Evolutionary conservation across 2,113 vertebrate species (phyloP), one percentile per base, ranked within the genome.

Genomic region (Bungarus multicinctus): DNA sequence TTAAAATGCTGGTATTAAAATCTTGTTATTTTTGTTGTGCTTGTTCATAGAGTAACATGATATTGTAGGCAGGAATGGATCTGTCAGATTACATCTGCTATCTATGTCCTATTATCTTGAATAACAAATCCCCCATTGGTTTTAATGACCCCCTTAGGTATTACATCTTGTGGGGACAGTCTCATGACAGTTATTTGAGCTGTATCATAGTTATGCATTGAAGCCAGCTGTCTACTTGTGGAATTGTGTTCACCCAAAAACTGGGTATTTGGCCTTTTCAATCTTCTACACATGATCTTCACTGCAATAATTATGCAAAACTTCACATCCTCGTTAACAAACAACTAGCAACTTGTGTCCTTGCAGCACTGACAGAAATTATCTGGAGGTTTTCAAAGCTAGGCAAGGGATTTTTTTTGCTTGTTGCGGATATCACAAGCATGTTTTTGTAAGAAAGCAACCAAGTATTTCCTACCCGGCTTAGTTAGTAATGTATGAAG

Each of bases 1-100:
- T 54, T 91, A 60, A 93, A 93, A 93, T 89, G 54, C 89, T 69
- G 85, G 87, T 53, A 91, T 86, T 93, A 91, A 93, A 89, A 89
- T 58, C 10, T 85, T 86, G 87, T 74, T 86, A 91, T 88, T 90
- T 90, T 81, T 90, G 64, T 93, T 85, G 47, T 69, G 25, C 53
- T 85, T 89, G 87, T 85, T 93, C 87, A 91, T 89, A 43, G 45
- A 14, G 85, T 60, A 60, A 7, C n/a, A 60, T 39, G n/a, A 89
- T 93, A 53, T 91, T 53, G 90, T 60, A 93, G 60, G 34, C 45
- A 43, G 74, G 39, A 89, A 85, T 54, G 18, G 52, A 89, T 89
- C 55, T 34, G 91, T 85, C 54, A 91, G 91, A 91, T 93, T 86
- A 93, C 55, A 93, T 89, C 89, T 86, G 53, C 45, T 45, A 93